A percentile compares a stretch with the other conserved stretches of the same genome.
Conservation (phyloP, 2,113 vertebrate genomes). For the Catharus minimus region DNA sequence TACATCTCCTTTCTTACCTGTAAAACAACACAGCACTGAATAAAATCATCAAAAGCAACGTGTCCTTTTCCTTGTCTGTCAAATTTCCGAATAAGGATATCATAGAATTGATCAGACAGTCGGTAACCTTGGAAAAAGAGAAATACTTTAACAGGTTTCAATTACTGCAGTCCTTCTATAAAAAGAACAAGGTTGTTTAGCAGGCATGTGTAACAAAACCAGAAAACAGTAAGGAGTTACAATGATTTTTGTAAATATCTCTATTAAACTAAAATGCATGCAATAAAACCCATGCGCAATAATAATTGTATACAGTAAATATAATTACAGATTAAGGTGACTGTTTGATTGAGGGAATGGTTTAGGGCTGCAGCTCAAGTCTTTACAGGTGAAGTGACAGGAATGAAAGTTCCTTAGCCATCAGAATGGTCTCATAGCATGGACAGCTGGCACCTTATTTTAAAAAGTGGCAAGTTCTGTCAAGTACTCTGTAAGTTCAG, state of each 20-base stretch:
- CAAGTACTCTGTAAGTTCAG: background rate
- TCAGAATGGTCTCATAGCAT: fast-evolving
- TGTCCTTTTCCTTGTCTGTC: conserved; percentile 95
- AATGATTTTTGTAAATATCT: background rate
- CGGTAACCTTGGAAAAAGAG: conserved; percentile 84
- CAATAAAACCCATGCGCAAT: background rate
- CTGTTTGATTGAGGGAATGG: background rate
- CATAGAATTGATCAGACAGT: conserved; percentile 94
- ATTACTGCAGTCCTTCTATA: background rate
- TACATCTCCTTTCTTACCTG: conserved; percentile 80
- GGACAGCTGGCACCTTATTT: background rate
- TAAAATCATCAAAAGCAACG: conserved; percentile 98
- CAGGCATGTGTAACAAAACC: background rate
- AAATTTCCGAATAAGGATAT: conserved; percentile 94
- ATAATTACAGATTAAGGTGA: background rate
- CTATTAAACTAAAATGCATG: background rate
- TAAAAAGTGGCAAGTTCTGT: background rate
- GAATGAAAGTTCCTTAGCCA: background rate
- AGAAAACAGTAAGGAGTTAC: background rate
- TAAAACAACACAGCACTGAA: conserved; percentile 96
- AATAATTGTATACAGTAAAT: background rate
- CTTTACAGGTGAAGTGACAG: background rate
- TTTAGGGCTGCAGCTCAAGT: background rate
- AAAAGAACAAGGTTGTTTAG: background rate
- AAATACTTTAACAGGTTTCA: conserved; percentile 10